Evolutionary conservation across 2,113 vertebrate species (phyloP).

Genomic region (Proterorhinus semilunaris): DNA sequence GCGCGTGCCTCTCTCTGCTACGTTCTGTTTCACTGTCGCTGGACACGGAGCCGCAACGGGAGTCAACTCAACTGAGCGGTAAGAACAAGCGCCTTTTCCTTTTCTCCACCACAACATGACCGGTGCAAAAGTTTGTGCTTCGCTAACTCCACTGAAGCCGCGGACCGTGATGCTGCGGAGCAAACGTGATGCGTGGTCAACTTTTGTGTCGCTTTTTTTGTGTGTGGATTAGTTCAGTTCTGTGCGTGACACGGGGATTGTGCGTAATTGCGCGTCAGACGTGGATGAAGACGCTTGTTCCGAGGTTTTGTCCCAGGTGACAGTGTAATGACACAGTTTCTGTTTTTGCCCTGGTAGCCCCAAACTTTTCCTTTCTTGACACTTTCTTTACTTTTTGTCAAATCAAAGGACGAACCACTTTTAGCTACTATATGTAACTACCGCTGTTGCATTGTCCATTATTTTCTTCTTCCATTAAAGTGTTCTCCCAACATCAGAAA

Average conservation of each 20-base stretch:
- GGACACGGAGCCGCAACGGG: conserved; percentile 53
- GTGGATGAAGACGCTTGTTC: no score
- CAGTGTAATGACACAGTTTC: no score
- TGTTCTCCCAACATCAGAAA: no score
- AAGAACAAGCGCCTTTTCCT: conserved; percentile 25
- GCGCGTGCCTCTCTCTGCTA: conserved; percentile 37
- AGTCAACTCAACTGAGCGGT: conserved; percentile 62
- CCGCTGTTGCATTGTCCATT: no score
- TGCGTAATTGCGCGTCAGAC: conserved; percentile 48
- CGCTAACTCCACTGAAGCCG: background rate
- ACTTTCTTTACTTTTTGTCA: no score
- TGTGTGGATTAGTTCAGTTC: background rate
- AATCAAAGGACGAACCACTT: no score
- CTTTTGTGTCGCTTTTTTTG: conserved; percentile 14
- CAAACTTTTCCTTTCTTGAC: no score
- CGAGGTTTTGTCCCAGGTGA: no score
- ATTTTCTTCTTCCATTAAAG: no score
- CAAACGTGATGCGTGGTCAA: conserved; percentile 8
- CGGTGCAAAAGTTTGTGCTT: conserved; percentile 31
- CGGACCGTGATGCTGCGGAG: conserved; percentile 11
- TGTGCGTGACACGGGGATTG: background rate
- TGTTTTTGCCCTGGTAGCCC: no score
- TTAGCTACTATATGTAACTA: no score
- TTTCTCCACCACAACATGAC: no score
- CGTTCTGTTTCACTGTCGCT: conserved; percentile 49